Percentiles rank a stretch among this genome's conserved stretches.
Conservation (phyloP, 2,888 invertebrate genomes). For the Leistus spinibarbis region DNA sequence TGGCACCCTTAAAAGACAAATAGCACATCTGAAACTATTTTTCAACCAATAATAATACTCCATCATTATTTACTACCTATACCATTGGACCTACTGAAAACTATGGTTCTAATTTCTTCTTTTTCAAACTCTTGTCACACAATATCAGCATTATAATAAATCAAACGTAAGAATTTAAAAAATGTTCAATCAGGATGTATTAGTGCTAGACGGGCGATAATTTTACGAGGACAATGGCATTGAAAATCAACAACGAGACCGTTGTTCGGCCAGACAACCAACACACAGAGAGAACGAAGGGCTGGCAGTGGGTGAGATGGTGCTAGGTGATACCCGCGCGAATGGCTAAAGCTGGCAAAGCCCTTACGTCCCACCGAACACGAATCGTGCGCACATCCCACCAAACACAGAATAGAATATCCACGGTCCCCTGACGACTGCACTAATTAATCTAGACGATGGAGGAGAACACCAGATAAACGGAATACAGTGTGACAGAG, state of each 20-base stretch:
- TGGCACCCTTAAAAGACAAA: background rate
- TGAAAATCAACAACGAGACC: background rate
- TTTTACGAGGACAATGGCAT: background rate
- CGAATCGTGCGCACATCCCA: background rate
- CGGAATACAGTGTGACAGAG: constrained; percentile 2
- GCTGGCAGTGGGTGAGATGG: background rate
- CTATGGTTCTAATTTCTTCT: too few relatives aligned
- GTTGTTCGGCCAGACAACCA: background rate
- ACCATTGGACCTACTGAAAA: background rate
- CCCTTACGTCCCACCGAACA: background rate
- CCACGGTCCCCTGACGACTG: constrained; percentile 5
- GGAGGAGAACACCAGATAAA: constrained; percentile 7
- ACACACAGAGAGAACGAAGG: background rate
- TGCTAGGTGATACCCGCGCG: background rate
- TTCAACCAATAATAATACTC: background rate
- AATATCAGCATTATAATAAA: too few relatives aligned
- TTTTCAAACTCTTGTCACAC: too few relatives aligned
- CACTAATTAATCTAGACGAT: constrained; percentile 26
- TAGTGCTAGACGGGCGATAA: background rate
- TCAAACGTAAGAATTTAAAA: background rate
- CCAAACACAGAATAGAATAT: constrained; percentile 6
- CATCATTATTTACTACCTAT: background rate
- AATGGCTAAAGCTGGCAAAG: background rate
- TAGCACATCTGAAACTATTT: background rate
- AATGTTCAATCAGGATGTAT: background rate